phyloP scores from a whole-genome alignment of 1,140 invertebrate genomes.

The Rhyzopertha dominica region DNA sequence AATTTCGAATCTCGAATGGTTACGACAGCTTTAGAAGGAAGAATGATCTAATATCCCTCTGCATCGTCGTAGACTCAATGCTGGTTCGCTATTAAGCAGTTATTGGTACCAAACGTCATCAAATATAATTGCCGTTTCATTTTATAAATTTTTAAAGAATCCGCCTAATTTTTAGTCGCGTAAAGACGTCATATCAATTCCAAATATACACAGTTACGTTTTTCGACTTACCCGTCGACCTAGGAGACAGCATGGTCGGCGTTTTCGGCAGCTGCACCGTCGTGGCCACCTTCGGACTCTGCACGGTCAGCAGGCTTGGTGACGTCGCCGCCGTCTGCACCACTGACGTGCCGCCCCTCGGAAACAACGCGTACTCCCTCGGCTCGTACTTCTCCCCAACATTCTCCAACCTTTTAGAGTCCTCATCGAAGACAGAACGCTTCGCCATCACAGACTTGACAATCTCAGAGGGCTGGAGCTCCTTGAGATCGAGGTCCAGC shows the following conservation, averaged over 20 bases:
- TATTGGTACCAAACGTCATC: too few species aligned
- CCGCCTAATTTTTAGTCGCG: too few species aligned
- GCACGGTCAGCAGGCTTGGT: conserved; percentile 17
- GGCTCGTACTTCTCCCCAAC: conserved; percentile 82
- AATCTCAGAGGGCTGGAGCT: conserved; percentile 88
- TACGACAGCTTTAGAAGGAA: too few species aligned
- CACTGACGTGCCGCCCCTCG: conserved; percentile 4
- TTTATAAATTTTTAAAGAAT: too few species aligned
- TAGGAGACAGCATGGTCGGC: conserved; percentile 35
- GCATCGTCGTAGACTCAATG: too few species aligned
- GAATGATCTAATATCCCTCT: too few species aligned
- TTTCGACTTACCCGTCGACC: conserved; percentile 32
- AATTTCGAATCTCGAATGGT: too few species aligned
- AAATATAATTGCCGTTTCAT: too few species aligned
- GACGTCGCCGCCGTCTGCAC: conserved; percentile 28
- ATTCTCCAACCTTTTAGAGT: conserved; percentile 87
- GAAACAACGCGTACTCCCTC: conserved; percentile 53
- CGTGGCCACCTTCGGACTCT: conserved; percentile 26
- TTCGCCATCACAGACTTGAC: conserved; percentile 87
- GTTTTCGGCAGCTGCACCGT: conserved; percentile 30
- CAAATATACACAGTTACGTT: too few species aligned
- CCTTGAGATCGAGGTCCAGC: conserved; percentile 67
- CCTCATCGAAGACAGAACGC: conserved; percentile 92
- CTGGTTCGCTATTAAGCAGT: too few species aligned
- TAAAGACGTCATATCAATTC: too few species aligned